These are phyloP conservation scores for Callionymus lyra DNA, from an alignment of 2,113 vertebrate species.

Conservation along the genomic window DNA sequence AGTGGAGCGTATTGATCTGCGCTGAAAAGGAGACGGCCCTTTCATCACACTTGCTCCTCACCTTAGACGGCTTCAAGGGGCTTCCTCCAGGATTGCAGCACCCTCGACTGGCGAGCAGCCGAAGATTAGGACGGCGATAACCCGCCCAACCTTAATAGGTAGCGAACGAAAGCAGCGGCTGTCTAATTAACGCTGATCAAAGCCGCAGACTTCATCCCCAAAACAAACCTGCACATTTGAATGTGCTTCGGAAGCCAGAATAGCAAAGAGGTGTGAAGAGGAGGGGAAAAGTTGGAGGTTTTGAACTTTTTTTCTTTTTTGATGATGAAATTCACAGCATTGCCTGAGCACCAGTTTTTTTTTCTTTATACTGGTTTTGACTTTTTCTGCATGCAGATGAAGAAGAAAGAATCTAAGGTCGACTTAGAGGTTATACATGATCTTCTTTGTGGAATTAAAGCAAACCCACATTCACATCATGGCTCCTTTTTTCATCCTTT, in stretches of 20 bases:
- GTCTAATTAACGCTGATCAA: constrained; percentile 76
- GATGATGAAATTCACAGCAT: constrained; percentile 49
- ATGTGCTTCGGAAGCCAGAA: constrained; percentile 46
- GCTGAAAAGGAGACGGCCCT: constrained; percentile 51
- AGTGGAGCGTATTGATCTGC: constrained; percentile 66
- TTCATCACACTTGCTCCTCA: constrained; percentile 67
- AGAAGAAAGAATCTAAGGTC: constrained; percentile 1
- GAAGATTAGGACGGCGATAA: constrained; percentile 64
- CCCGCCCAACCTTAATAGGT: constrained; percentile 64
- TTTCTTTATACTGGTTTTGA: constrained; percentile 8
- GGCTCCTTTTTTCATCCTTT: too few species aligned
- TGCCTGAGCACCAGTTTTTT: constrained; percentile 5
- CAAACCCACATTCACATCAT: too few species aligned
- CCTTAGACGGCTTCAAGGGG: constrained; percentile 59
- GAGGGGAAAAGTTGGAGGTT: constrained; percentile 30
- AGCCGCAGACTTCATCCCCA: constrained; percentile 62
- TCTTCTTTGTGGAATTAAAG: too few species aligned
- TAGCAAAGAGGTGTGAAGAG: constrained; percentile 23
- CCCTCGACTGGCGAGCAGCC: constrained; percentile 76
- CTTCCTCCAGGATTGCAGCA: constrained; percentile 69
- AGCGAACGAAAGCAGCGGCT: constrained; percentile 45
- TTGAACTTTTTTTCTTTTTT: constrained; percentile 38
- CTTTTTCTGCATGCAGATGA: constrained; percentile 33
- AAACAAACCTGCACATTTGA: constrained; percentile 73
- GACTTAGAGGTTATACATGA: constrained; percentile 4